A percentile compares a stretch with the other conserved stretches of the same genome.
Evolutionary conservation across 2,797 vertebrate genomes (phyloP).

Genomic region (Poeciliopsis presidionis): DNA sequence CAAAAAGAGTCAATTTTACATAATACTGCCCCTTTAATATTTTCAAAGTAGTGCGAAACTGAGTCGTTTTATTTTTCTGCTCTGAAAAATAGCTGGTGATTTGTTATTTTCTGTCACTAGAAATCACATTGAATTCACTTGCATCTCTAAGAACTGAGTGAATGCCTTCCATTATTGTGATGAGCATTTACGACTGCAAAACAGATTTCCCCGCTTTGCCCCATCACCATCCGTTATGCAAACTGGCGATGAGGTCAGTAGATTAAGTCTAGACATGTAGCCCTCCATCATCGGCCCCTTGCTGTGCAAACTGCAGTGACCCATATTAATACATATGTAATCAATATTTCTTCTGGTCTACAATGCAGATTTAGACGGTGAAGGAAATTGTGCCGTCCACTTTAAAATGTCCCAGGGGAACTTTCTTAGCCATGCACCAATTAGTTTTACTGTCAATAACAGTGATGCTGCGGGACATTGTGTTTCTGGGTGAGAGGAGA

Average conservation of each 20-base stretch:
- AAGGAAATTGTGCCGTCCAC: conserved; percentile 70
- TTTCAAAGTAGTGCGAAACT: not conserved
- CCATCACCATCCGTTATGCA: conserved; percentile 52
- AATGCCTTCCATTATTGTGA: conserved; percentile 14
- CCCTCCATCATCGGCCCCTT: conserved; percentile 48
- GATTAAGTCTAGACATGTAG: conserved; percentile 67
- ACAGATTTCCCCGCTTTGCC: conserved; percentile 20
- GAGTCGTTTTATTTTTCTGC: not conserved
- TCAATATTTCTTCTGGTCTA: conserved; percentile 64
- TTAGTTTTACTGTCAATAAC: conserved; percentile 78
- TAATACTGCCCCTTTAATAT: not conserved
- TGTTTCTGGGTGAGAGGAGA: conserved; percentile 58
- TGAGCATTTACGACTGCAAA: conserved; percentile 9
- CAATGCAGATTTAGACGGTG: conserved; percentile 52
- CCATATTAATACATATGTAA: conserved; percentile 73
- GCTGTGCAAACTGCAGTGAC: conserved; percentile 57
- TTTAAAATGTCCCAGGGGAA: conserved; percentile 66
- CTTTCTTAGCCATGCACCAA: conserved; percentile 72
- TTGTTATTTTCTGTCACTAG: not conserved
- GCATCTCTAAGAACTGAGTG: not conserved
- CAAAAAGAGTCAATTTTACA: too few relatives aligned
- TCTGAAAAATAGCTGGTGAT: not conserved
- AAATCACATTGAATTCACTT: not conserved
- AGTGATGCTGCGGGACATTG: conserved; percentile 70
- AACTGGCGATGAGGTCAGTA: conserved; percentile 49